These are phyloP conservation scores for Ariolimax columbianus DNA, from an alignment of 2,888 invertebrate species.

Conservation along the genomic window DNA sequence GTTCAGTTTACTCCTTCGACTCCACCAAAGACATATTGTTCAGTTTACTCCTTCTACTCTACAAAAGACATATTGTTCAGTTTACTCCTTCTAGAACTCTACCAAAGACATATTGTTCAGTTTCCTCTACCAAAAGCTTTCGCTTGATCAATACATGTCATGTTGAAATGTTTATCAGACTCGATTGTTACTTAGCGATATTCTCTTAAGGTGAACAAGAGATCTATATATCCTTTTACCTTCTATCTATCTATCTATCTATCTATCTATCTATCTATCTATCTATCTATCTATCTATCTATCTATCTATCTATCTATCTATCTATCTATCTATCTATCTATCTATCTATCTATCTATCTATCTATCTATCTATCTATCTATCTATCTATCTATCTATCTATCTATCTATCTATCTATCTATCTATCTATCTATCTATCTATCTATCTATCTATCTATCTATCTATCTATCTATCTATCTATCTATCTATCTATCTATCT, in stretches of 20 bases:
- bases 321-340: conserved; percentile 10
- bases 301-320: not conserved
- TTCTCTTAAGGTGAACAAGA: too few relatives aligned
- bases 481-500: conserved; percentile 43
- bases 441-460: not conserved
- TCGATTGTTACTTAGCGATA: too few relatives aligned
- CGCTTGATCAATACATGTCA: too few relatives aligned
- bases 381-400: not conserved
- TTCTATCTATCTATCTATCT: not conserved
- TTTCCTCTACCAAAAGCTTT: too few relatives aligned
- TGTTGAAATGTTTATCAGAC: too few relatives aligned
- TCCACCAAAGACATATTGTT: too few relatives aligned
- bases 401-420: conserved; percentile 30
- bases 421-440: conserved; percentile 13
- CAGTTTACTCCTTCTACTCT: too few relatives aligned
- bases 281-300: conserved; percentile 13
- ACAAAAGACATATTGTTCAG: too few relatives aligned
- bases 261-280: conserved; percentile 30
- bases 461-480: conserved; percentile 10
- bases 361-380: not conserved
- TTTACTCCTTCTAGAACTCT: too few relatives aligned
- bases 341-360: conserved; percentile 43
- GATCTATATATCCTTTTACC: too few relatives aligned
- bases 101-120: too few relatives aligned
- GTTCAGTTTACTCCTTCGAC: too few relatives aligned